Evolutionary conservation across 2,113 vertebrate species (phyloP).

Genomic region (Triplophysa siluroides): DNA sequence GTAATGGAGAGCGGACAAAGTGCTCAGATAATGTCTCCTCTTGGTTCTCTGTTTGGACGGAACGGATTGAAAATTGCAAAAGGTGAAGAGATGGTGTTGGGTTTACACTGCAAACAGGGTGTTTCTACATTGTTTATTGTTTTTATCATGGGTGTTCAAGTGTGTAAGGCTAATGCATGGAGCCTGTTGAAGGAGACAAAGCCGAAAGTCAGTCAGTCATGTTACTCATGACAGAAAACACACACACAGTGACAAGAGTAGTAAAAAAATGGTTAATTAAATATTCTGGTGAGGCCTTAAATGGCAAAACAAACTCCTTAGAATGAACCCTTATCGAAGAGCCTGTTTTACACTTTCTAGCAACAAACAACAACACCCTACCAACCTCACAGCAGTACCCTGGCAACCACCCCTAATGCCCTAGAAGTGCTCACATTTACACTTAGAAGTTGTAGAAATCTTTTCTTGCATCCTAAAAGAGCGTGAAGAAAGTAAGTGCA

Average conservation of each 20-base stretch:
- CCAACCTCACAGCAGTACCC: background rate
- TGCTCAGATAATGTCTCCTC: constrained; percentile 31
- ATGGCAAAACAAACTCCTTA: no score
- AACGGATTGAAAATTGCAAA: constrained; percentile 27
- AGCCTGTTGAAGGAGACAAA: background rate
- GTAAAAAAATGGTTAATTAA: background rate
- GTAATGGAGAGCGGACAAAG: constrained; percentile 52
- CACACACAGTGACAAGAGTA: background rate
- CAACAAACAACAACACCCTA: background rate
- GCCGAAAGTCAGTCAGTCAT: constrained; percentile 23
- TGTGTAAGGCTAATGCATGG: constrained; percentile 26
- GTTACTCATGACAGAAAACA: background rate
- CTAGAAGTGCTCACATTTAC: no score
- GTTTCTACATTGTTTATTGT: constrained; percentile 27
- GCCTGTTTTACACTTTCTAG: no score
- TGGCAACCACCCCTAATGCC: background rate
- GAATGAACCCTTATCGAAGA: no score
- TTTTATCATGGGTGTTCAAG: constrained; percentile 18
- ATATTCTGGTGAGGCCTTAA: no score
- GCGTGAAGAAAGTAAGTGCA: background rate
- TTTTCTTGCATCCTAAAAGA: background rate
- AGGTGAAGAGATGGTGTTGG: constrained; percentile 24
- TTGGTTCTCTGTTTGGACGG: constrained; percentile 35
- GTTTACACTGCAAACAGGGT: background rate
- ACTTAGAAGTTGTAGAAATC: no score